Evolutionary conservation across 2,113 vertebrate genomes (phyloP), one percentile per base, ranked within the genome.

Genomic region (Argyrosomus japonicus): DNA sequence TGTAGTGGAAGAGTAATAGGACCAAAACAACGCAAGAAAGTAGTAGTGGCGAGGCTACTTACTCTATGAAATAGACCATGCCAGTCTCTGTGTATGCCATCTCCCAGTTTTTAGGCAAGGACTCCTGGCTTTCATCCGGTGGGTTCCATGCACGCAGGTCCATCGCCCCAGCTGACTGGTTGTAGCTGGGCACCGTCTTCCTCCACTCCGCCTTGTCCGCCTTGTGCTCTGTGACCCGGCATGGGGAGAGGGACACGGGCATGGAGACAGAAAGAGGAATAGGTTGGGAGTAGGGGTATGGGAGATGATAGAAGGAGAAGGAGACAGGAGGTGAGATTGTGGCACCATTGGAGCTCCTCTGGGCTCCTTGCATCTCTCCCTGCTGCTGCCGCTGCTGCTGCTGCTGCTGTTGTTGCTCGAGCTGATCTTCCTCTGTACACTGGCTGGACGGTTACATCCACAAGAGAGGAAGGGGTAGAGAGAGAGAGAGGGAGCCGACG

Each of bases 31-130:
- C 14, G 75, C 17, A 79, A 53, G 36, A 3, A 53, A 83, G 60
- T 61, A 47, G 12, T n/a, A 83, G 75, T 10, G 68, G 53, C 51
- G 67, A 75, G 61, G 21, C 36, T 72, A 95, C 98, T 99, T 92
- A 99, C 98, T 99, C 98, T 10, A 99, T 99, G 92, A 99, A 99
- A 93, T 99, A 99, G 90, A 99, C 96, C 98, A 99, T 98, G 86
- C 98, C 98, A 0, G 97, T 96, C 87, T 99, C 98, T 0, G 98
- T 99, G 94, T 99, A 99, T 92, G 98, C 98, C 98, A 98, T 99
- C 91, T 99, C 98, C 98, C 97, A 99, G 94, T 96, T 99, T 90
- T 96, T 96, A 54, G 98, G 98, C 78, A 99, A 89, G 0, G 97
- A 95, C 69, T 99, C 98, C 94, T 98, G 95, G 86, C 93, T 96